Percentiles rank a stretch among this genome's conserved stretches.
phyloP scores from a whole-genome alignment of 2,888 invertebrate species.

The Ommatoiulus sabulosus region DNA sequence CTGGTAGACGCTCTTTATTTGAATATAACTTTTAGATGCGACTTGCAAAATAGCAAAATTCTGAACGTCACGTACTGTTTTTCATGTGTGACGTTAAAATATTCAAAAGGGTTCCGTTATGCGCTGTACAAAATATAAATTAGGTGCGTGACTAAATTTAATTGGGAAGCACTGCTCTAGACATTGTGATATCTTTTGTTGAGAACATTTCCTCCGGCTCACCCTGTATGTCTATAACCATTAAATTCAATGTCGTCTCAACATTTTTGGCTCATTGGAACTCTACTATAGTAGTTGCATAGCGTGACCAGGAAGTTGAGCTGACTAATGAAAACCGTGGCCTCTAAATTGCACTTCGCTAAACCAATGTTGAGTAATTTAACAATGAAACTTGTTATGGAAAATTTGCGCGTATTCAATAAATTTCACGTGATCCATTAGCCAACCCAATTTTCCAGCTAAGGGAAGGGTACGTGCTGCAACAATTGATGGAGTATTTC shows the following conservation, averaged over 20 bases:
- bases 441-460: neutral
- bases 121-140: too few species aligned
- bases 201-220: neutral
- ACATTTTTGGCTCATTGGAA: neutral
- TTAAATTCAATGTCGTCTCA: neutral
- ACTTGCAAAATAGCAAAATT: too few species aligned
- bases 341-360: neutral
- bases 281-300: neutral
- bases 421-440: neutral
- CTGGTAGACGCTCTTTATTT: too few species aligned
- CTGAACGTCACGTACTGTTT: too few species aligned
- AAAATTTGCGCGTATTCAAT: neutral
- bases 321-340: neutral
- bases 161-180: too few species aligned
- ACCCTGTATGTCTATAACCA: neutral
- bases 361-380: neutral
- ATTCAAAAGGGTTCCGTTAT: too few species aligned
- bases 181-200: neutral
- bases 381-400: neutral
- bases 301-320: conserved; percentile 1
- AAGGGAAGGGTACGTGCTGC: neutral
- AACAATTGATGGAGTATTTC: conserved; percentile 13
- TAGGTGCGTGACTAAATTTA: too few species aligned
- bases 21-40: too few species aligned
- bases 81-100: too few species aligned